These are phyloP conservation scores for Enteromius treurensis DNA, from an alignment of 2,797 vertebrate species.

Conservation along the genomic window DNA sequence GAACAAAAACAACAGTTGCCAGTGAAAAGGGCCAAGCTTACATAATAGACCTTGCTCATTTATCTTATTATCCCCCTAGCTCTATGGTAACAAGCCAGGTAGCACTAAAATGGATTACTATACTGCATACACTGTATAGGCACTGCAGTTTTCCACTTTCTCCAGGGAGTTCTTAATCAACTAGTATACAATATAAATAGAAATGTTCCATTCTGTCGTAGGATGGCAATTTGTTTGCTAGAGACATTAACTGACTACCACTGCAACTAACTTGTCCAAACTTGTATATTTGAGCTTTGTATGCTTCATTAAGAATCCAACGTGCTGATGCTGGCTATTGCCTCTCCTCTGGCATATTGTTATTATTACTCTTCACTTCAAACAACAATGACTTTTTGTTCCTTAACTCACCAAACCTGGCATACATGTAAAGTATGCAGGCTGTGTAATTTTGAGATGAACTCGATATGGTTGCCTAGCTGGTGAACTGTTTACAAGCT, in stretches of 20 bases:
- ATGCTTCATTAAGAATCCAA: background rate
- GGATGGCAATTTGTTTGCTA: background rate
- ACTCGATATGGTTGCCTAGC: slow-evolving; percentile 11
- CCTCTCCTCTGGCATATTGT: background rate
- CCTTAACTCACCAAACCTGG: background rate
- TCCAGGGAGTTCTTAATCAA: slow-evolving; percentile 54
- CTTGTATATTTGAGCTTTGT: background rate
- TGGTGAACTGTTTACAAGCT: slow-evolving; percentile 3
- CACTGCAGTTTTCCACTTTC: slow-evolving; percentile 39
- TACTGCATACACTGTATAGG: slow-evolving; percentile 40
- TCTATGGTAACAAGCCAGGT: slow-evolving; percentile 50
- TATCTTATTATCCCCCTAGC: slow-evolving; percentile 38
- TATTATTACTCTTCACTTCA: background rate
- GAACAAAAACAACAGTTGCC: slow-evolving; percentile 67
- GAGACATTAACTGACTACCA: background rate
- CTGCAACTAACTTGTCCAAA: background rate
- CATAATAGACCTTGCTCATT: slow-evolving; percentile 60
- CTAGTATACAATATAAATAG: slow-evolving; percentile 48
- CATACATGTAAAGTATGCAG: background rate
- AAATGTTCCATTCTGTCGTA: slow-evolving; percentile 14
- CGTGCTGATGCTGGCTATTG: background rate
- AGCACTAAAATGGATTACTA: slow-evolving; percentile 42
- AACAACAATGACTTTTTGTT: background rate
- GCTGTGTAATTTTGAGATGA: background rate
- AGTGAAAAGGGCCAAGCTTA: slow-evolving; percentile 63